Evolutionary conservation across 1,140 invertebrate species (phyloP), one percentile per base, ranked within the genome.

Genomic region (Pogonomyrmex californicus): DNA sequence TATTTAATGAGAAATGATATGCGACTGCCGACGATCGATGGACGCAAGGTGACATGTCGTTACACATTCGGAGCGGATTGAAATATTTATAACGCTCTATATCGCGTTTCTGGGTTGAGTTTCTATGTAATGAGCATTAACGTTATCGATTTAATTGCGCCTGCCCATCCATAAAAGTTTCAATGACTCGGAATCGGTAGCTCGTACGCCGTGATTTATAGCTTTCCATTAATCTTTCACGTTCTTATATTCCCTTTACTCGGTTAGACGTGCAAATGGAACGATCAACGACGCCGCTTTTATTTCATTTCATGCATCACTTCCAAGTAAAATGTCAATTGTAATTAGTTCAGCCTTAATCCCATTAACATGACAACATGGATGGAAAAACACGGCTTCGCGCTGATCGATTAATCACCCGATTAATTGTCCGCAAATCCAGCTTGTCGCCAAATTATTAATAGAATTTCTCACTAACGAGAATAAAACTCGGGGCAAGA

Each of bases 1-100:
- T 85, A 86, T 89, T 89, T 88, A 89, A 81, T 82, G 23, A 56
- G 77, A 62, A 88, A 89, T 49, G 56, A 58, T 58, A 63, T 56
- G 65, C 44, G 82, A 86, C 75, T 60, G 38, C 54, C 17, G 41
- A 33, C 79, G 82, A 86, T 89, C 87, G 88, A 86, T 81, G 78
- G 66, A 76, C 68, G 68, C 76, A 66, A 82, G 87, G 88, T 51
- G 88, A 79, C 83, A 82, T 36, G 73, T 86, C 87, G 88, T 81
- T 83, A 73, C 79, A 71, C 79, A 75, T 83, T 83, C 79, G 68
- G 56, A 83, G 68, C 75, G 70, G 38, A 60, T 88, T 89, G 88
- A 89, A 89, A 89, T 89, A 89, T 89, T 89, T 86, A 89, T 78
- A 71, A 76, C 66, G 78, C 44, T 90, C 88, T 86, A 86, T 77